Evolutionary conservation across 2,888 invertebrate genomes (phyloP), one percentile per base, ranked within the genome.

Genomic region (Macrosoma leucophasiata): DNA sequence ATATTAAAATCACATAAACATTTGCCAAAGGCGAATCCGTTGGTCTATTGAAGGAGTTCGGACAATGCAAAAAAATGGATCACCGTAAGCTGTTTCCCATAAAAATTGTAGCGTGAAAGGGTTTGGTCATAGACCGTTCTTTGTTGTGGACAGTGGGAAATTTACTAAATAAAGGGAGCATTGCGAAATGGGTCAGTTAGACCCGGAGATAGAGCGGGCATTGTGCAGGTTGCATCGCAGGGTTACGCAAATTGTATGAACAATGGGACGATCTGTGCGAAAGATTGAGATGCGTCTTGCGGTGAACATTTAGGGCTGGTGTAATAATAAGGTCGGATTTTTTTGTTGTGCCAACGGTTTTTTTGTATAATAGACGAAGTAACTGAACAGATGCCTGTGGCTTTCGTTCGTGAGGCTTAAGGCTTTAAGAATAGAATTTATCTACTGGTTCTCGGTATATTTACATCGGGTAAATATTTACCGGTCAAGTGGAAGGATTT

Each of bases 1-100:
- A 62, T 68, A 77, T 77, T 72, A 73, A 72, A 72, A 66, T 65
- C 69, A 63, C 50, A 73, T 70, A 72, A 72, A 62, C 62, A 69
- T 64, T 66, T 58, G 79, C 81, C 69, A 68, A 67, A 63, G 76
- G 78, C 78, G 60, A 74, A 68, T 74, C 64, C 62, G 67, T 73
- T 68, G 49, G 61, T 44, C 62, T 50, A 52, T 57, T 57, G 42
- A 62, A 50, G 56, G 48, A 41, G 48, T 48, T 70, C 50, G 81
- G 81, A 81, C 82, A 82, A 84, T 77, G 82, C 81, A 78, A 82
- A 82, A 78, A 82, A 78, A 75, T 78, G 55, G 81, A 81, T 78
- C 79, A 71, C 65, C 71, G 67, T 66, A 70, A 69, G 60, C 60
- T 63, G 59, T 71, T 81, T 81, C 81, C 78, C 81, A 81, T 79